Percentiles rank a stretch among this genome's conserved stretches.
phyloP scores from a whole-genome alignment of 2,113 vertebrate species.

The Odocoileus hemionus region DNA sequence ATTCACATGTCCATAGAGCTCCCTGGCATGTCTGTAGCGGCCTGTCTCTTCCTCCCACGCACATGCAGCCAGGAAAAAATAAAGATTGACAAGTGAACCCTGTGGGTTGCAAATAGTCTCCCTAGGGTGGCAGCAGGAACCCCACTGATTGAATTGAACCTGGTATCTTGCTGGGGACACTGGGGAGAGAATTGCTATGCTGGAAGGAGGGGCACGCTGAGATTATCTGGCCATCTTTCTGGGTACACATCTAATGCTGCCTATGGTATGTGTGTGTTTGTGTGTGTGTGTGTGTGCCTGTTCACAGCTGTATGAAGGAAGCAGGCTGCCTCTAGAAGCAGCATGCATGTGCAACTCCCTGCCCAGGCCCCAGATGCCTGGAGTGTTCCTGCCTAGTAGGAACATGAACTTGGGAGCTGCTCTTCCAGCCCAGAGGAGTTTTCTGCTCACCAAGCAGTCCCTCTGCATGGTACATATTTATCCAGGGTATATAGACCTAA shows the following conservation, averaged over 20 bases:
- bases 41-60: neutral
- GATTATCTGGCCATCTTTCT: neutral
- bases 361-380: neutral
- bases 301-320: conserved; percentile 50
- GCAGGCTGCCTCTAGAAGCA: conserved; percentile 2
- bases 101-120: neutral
- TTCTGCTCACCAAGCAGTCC: neutral
- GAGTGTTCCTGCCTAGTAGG: neutral
- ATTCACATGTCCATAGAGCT: neutral
- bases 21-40: neutral
- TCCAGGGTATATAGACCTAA: conserved; percentile 29
- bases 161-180: neutral
- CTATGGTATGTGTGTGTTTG: neutral
- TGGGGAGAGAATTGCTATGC: neutral
- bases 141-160: conserved; percentile 15
- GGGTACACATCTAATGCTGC: neutral
- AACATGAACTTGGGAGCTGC: conserved; percentile 26
- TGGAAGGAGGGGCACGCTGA: neutral
- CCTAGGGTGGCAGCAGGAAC: conserved; percentile 28
- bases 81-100: neutral
- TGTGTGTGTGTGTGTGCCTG: neutral
- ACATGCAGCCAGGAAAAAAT: neutral
- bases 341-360: neutral
- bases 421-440: conserved; percentile 46
- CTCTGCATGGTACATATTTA: neutral